phyloP scores from a whole-genome alignment of 2,797 vertebrate species.

The Lepilemur ruficaudatus region DNA sequence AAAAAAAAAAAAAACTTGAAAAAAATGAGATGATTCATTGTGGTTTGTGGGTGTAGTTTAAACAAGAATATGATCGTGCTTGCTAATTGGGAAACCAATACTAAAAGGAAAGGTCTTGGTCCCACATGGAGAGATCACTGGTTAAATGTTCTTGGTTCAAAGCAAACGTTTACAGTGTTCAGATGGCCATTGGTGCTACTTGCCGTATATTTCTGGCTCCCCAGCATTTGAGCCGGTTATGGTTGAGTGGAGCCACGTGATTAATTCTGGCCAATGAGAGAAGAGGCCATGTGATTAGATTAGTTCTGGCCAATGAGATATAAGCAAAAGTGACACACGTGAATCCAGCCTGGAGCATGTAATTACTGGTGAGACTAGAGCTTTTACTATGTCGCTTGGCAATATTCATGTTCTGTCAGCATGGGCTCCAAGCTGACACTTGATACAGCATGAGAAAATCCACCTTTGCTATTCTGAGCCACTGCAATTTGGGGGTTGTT shows the following conservation, averaged over 20 bases:
- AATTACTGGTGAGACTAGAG: neutral
- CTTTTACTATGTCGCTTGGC: neutral
- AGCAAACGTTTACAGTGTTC: neutral
- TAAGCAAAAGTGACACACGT: neutral
- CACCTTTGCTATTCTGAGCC: neutral
- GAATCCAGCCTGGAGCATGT: neutral
- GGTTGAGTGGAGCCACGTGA: neutral
- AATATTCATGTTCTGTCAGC: neutral
- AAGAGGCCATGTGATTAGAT: neutral
- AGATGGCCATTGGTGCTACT: neutral
- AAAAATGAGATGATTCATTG: neutral
- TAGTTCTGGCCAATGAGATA: neutral
- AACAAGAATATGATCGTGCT: neutral
- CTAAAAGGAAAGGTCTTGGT: neutral
- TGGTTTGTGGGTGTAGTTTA: neutral
- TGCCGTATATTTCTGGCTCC: neutral
- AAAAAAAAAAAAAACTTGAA: neutral
- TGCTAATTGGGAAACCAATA: neutral
- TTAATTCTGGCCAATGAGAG: neutral
- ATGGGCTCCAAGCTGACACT: neutral
- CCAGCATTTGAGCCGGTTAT: neutral
- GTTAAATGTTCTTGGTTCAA: neutral
- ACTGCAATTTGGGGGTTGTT: neutral
- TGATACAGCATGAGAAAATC: neutral
- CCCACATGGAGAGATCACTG: neutral